Evolutionary conservation across 2,888 invertebrate species (phyloP), one percentile per base, ranked within the genome.

Genomic region (Tenthredo scrophulariae): DNA sequence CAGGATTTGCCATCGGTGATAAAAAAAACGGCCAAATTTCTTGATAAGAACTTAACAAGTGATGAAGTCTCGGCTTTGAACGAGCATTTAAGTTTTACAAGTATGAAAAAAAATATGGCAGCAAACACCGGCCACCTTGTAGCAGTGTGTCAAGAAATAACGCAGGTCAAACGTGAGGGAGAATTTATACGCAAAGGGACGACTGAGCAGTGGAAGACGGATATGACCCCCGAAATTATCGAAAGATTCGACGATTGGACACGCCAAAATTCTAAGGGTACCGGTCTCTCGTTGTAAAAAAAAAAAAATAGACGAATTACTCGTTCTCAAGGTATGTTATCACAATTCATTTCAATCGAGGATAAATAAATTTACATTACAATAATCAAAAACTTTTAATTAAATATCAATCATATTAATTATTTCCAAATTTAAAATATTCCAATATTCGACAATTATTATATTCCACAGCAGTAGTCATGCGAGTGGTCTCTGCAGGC

Each of bases 31-130:
- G 93, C 94, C 0, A 85, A 90, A 9, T 95, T 95, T 86, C 88
- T 95, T 26, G 92, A 91, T 5, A 93, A 91, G 83, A 84, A 86
- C 86, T 91, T 93, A 62, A 90, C 88, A 1, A 90, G 92, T 1
- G 91, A 93, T 1, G 90, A 94, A 79, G 89, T 94, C 40, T 87
- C 90, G 2, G 85, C 86, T 0, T 91, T 95, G 22, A 89, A 90
- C 58, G 87, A 93, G 1, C 94, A 95, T 89, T 93, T 95, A 86
- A 94, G 94, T 85, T 95, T 95, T 89, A 91, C 92, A 18, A 93
- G 90, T 77, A 96, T 96, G 96, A 94, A 94, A 88, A 90, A 93
- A 1, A 96, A 96, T 91, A 93, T 94, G 6, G 94, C 94, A 37
- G 95, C 95, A 15, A 96, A 96, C 91, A 94, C 94, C 87, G 94